Evolutionary conservation across 92 coral and sea anemone species (phyloP).

Genomic region (Desmophyllum pertusum): DNA sequence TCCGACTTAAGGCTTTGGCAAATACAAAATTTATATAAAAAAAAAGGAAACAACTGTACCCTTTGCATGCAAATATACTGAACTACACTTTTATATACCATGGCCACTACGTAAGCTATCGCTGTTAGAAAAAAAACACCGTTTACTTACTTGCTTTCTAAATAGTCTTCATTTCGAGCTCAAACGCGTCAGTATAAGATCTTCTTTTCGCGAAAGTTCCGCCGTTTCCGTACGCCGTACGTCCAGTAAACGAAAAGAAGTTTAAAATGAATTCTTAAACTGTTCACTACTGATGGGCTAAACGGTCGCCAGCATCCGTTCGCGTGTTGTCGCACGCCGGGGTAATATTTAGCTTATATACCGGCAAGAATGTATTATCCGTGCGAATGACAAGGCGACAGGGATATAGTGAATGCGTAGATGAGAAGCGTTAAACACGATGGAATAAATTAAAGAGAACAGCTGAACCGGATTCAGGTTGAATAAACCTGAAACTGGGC

Average conservation of each 20-base stretch:
- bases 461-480: constrained; percentile 15
- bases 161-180: background rate
- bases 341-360: background rate
- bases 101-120: background rate
- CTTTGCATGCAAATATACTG: background rate
- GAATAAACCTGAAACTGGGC: background rate
- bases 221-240: background rate
- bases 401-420: background rate
- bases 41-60: background rate
- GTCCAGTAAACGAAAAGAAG: background rate
- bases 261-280: background rate
- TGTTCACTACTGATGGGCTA: background rate
- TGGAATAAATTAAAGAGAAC: constrained; percentile 24
- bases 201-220: background rate
- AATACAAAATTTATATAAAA: background rate
- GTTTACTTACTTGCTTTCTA: background rate
- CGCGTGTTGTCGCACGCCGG: too few species aligned
- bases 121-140: background rate
- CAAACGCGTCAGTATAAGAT: background rate
- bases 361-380: background rate
- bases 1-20: background rate
- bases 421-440: constrained; percentile 6
- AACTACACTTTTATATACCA: background rate
- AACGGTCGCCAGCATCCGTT: background rate
- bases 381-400: background rate